Percentiles rank a stretch among this genome's conserved stretches.
Evolutionary conservation across 1,140 invertebrate species (phyloP).

Genomic region (Cheumatopsyche charites): DNA sequence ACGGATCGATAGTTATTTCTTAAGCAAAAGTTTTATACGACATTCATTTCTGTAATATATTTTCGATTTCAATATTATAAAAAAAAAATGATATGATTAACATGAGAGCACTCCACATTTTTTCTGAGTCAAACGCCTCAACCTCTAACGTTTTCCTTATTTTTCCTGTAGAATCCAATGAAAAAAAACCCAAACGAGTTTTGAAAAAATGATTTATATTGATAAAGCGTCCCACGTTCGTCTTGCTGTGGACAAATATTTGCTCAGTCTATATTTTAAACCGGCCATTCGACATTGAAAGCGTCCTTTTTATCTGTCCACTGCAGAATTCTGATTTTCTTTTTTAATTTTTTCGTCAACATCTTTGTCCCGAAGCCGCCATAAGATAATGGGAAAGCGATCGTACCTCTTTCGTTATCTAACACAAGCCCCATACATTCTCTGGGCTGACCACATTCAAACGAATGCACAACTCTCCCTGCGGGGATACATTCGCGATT

Average conservation of each 20-base stretch:
- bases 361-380: no score
- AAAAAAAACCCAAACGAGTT: constrained; percentile 22
- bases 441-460: background rate
- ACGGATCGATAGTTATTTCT: no score
- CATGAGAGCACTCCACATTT: no score
- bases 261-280: constrained; percentile 43
- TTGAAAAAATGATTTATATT: constrained; percentile 31
- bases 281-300: constrained; percentile 42
- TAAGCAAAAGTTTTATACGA: no score
- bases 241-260: constrained; percentile 39
- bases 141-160: no score
- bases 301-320: constrained; percentile 39
- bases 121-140: no score
- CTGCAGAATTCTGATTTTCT: constrained; percentile 7
- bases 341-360: constrained; percentile 15
- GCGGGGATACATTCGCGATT: background rate
- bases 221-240: constrained; percentile 35
- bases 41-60: no score
- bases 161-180: background rate
- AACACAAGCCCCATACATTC: background rate
- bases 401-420: no score
- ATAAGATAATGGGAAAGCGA: no score
- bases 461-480: background rate
- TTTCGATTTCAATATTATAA: no score
- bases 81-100: no score